phyloP scores from a whole-genome alignment of 2,797 vertebrate genomes.

The Sebastes wilsoni region DNA sequence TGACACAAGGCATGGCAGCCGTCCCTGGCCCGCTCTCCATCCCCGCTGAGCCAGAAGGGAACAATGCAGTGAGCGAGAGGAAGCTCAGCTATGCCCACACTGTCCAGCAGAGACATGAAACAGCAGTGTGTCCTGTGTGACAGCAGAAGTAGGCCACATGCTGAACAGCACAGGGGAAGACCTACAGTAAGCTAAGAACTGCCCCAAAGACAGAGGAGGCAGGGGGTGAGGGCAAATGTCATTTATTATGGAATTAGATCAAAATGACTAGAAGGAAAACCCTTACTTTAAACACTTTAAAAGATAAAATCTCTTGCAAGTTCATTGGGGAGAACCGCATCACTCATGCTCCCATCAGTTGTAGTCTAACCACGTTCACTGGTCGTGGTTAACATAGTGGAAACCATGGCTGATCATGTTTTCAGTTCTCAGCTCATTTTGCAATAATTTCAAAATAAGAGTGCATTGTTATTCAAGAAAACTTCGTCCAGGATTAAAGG shows the following conservation, averaged over 20 bases:
- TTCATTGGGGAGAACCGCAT: not conserved
- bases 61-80: not conserved
- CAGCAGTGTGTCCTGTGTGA: not conserved
- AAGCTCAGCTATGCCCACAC: not conserved
- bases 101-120: not conserved
- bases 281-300: too few relatives aligned
- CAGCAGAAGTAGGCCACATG: not conserved
- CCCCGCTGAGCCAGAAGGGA: constrained; percentile 1
- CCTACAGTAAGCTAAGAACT: not conserved
- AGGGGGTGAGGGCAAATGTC: not conserved
- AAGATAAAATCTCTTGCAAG: not conserved
- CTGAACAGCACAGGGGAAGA: not conserved
- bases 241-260: too few relatives aligned
- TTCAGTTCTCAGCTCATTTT: too few relatives aligned
- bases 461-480: too few relatives aligned
- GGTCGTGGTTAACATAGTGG: not conserved
- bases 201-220: not conserved
- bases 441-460: too few relatives aligned
- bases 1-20: constrained; percentile 30
- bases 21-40: not conserved
- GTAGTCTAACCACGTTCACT: not conserved
- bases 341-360: not conserved
- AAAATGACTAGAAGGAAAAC: too few relatives aligned
- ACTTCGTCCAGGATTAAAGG: too few relatives aligned
- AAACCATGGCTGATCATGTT: not conserved